Base-by-base conservation (phyloP, 1,140 invertebrate species). In the Heterodera carotae region DNA sequence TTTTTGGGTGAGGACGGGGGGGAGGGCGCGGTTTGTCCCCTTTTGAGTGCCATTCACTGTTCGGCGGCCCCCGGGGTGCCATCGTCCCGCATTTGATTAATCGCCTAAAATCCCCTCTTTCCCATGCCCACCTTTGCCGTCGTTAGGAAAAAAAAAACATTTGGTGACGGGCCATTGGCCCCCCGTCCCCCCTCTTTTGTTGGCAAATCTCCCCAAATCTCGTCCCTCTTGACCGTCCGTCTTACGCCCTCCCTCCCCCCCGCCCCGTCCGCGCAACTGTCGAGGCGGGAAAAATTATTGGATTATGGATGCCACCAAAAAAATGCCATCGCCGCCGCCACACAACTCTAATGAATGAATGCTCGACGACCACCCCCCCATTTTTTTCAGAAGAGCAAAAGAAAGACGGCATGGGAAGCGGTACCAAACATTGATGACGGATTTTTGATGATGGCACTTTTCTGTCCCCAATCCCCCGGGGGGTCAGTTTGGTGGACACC, bases 371-470 rank as follows among this genome's bases (percentile, higher is more conserved):
- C n/a, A n/a, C n/a, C n/a, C n/a, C n/a, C n/a, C n/a, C n/a, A 36
- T 60, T 27, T n/a, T 31, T 74, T 74, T 31, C 27, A 74, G 71
- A 36, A 74, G 71, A 33, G 71, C 71, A 60, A 74, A 74, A n/a
- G 71, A 74, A n/a, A 25, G 71, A 62, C 43, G 56, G 34, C 48
- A 60, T 25, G 33, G 3, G 36, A 74, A 33, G 34, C 71, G 36
- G 3, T 29, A 22, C 12, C 33, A 10, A 73, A 15, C 31, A 18
- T 53, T 18, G 48, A 22, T 18, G 27, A 34, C 29, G 8, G 39
- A 33, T 22, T 66, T 66, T 29, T 66, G 62, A 66, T 12, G 10
- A 3, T 34, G 10, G 10, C 25, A 22, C 27, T 22, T 22, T 5
- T 25, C 62, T 66, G 5, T 34, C 27, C 36, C 36, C 10, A 39